A percentile compares a stretch with the other conserved stretches of the same genome.
Evolutionary conservation across 37 sponge, comb jelly and placozoan genomes (phyloP).

Genomic region (Spongilla lacustris): DNA sequence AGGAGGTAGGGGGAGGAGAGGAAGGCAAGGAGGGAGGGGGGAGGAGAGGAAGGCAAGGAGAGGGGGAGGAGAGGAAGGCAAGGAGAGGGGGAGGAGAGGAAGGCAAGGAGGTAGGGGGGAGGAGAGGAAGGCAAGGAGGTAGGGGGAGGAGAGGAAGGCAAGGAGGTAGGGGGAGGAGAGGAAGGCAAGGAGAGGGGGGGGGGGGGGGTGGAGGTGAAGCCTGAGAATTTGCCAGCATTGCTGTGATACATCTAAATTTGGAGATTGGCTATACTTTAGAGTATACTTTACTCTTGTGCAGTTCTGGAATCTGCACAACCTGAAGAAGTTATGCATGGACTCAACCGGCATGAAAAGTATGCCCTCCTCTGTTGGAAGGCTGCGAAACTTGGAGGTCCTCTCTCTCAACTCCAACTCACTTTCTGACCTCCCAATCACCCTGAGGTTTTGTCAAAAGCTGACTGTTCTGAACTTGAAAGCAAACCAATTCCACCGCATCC

Average conservation of each 20-base stretch:
- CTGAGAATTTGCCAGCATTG: too few species aligned
- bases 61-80: too few species aligned
- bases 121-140: too few species aligned
- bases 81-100: too few species aligned
- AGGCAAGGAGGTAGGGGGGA: too few species aligned
- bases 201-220: background rate
- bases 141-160: too few species aligned
- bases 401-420: constrained; percentile 56
- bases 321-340: constrained; percentile 53
- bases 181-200: background rate
- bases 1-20: too few species aligned
- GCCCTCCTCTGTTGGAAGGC: constrained; percentile 67
- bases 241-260: too few species aligned
- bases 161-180: too few species aligned
- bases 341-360: constrained; percentile 25
- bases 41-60: too few species aligned
- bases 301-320: constrained; percentile 64
- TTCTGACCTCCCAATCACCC: constrained; percentile 53
- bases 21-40: too few species aligned
- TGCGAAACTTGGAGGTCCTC: constrained; percentile 56
- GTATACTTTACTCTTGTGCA: constrained; percentile 4
- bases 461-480: constrained; percentile 23
- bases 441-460: constrained; percentile 57
- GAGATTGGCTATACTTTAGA: background rate
- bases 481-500: constrained; percentile 37